Conservation (phyloP, 1,140 invertebrate species). For the Rhyzopertha dominica region DNA sequence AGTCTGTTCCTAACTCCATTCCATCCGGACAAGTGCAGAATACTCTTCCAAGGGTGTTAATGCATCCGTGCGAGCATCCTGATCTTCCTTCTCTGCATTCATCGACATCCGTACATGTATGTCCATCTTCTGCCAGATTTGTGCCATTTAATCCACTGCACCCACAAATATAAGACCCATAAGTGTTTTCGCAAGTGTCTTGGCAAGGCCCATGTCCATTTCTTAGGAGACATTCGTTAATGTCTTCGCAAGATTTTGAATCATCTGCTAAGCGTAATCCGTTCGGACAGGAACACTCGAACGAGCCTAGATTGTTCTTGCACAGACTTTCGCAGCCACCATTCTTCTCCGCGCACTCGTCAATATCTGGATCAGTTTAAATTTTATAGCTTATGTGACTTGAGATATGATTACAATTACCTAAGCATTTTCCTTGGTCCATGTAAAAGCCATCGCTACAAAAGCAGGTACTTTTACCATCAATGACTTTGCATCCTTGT, state of each 20-base stretch:
- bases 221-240: conserved; percentile 71
- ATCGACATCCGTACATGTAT: conserved; percentile 45
- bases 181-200: conserved; percentile 59
- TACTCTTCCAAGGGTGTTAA: conserved; percentile 21
- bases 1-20: conserved; percentile 25
- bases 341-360: conserved; percentile 59
- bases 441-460: too few species aligned
- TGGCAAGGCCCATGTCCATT: conserved; percentile 69
- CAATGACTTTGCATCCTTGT: too few species aligned
- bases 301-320: conserved; percentile 65
- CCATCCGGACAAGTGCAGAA: conserved; percentile 31
- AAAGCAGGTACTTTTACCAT: too few species aligned
- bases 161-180: conserved; percentile 28
- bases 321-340: conserved; percentile 57
- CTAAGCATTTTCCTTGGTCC: too few species aligned
- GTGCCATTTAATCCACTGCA: conserved; percentile 49
- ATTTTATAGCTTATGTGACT: too few species aligned
- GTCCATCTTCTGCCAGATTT: conserved; percentile 44
- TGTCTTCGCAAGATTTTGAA: conserved; percentile 56
- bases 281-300: conserved; percentile 69
- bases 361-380: too few species aligned
- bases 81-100: conserved; percentile 23
- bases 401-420: too few species aligned
- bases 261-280: conserved; percentile 61
- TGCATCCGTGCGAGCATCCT: conserved; percentile 30